A percentile compares a stretch with the other conserved stretches of the same genome.
Evolutionary conservation across 1,140 invertebrate genomes (phyloP).

Genomic region (Zaprionus lachaisei): DNA sequence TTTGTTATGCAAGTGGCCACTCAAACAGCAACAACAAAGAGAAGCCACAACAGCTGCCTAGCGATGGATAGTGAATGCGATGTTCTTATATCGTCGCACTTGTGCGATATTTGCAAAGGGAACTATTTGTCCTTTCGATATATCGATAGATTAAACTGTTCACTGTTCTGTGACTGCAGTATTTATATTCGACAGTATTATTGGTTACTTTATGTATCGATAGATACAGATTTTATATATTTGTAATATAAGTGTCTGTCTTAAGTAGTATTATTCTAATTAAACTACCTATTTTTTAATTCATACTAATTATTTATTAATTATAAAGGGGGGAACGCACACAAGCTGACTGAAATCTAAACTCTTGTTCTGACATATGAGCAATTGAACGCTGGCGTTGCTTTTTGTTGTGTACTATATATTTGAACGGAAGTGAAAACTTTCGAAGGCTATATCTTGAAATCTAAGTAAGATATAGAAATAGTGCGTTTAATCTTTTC

Average conservation of each 20-base stretch:
- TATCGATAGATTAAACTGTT: background rate
- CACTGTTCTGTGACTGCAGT: background rate
- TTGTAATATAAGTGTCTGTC: background rate
- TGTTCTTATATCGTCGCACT: background rate
- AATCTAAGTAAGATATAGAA: no score
- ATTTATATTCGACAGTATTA: background rate
- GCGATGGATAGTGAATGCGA: background rate
- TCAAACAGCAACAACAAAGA: slow-evolving; percentile 11
- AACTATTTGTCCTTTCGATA: background rate
- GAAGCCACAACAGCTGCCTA: background rate
- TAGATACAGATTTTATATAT: background rate
- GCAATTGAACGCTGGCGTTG: no score
- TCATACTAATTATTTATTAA: no score
- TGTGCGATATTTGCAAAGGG: background rate
- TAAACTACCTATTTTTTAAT: no score
- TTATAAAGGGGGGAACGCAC: no score
- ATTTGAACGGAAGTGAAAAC: no score
- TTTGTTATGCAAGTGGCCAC: slow-evolving; percentile 66
- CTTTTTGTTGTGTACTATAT: no score
- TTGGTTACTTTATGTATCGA: background rate
- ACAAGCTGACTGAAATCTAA: no score
- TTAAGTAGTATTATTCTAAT: background rate
- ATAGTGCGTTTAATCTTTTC: no score
- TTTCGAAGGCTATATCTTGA: no score
- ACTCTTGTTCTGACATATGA: no score